Conservation (phyloP, 1,140 invertebrate genomes). For the Drosophila navojoa region DNA sequence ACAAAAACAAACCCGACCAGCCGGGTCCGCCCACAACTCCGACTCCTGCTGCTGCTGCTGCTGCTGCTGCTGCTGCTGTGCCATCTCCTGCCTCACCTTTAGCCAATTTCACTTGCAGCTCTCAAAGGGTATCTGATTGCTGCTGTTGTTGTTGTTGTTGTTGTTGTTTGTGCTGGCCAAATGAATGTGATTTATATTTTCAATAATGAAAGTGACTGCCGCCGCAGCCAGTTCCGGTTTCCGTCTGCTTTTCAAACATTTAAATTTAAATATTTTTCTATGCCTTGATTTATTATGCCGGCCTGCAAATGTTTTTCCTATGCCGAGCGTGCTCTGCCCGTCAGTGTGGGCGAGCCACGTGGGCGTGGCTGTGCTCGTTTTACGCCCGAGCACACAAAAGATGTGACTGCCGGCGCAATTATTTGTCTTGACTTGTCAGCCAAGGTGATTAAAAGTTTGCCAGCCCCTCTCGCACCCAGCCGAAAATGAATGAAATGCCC, state of each 20-base stretch:
- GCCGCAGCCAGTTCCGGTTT: slow-evolving; percentile 41
- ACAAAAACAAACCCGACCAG: slow-evolving; percentile 37
- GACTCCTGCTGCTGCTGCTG: too few relatives aligned
- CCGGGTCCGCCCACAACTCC: background rate
- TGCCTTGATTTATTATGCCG: slow-evolving; percentile 73
- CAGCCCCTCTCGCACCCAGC: slow-evolving; percentile 14
- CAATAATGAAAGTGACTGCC: slow-evolving; percentile 80
- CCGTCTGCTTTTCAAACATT: slow-evolving; percentile 66
- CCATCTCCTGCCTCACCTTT: slow-evolving; percentile 5
- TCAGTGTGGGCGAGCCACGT: background rate
- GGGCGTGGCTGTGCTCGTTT: slow-evolving; percentile 46
- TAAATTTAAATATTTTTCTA: slow-evolving; percentile 83
- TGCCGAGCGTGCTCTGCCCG: background rate
- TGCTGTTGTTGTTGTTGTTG: slow-evolving; percentile 13
- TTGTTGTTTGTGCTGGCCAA: slow-evolving; percentile 40
- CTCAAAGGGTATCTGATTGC: slow-evolving; percentile 53
- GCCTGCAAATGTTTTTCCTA: slow-evolving; percentile 30
- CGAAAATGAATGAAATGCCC: slow-evolving; percentile 9
- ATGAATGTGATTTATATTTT: slow-evolving; percentile 82
- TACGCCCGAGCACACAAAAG: slow-evolving; percentile 63
- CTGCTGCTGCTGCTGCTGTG: too few relatives aligned
- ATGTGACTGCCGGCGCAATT: slow-evolving; percentile 55
- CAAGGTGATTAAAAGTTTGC: slow-evolving; percentile 76
- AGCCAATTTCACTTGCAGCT: slow-evolving; percentile 6
- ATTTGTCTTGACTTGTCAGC: slow-evolving; percentile 76